Percentiles rank a stretch among this genome's conserved stretches.
Conservation (phyloP, 2,888 invertebrate species). For the Drosophila pseudotalamancana region DNA sequence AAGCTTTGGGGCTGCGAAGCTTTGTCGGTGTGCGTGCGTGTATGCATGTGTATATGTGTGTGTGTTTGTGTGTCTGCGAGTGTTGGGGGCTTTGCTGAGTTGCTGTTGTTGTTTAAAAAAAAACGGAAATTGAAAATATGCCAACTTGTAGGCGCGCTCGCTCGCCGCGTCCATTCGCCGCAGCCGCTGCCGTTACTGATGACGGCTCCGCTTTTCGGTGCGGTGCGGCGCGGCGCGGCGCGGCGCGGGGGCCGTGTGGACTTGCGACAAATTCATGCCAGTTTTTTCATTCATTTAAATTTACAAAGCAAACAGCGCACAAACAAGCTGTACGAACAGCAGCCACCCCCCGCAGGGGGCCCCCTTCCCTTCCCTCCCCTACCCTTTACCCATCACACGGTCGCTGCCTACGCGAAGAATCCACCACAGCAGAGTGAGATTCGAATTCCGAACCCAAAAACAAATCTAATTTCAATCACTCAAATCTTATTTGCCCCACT, state of each 20-base stretch:
- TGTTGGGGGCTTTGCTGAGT: conserved; percentile 48
- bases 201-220: conserved; percentile 25
- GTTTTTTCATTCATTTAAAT: conserved; percentile 82
- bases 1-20: conserved; percentile 66
- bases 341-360: conserved; percentile 42
- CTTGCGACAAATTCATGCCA: conserved; percentile 76
- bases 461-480: conserved; percentile 26
- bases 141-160: conserved; percentile 83
- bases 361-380: background rate
- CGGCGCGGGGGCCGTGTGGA: conserved; percentile 20
- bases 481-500: conserved; percentile 14
- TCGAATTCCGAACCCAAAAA: conserved; percentile 13
- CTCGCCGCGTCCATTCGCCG: conserved; percentile 32
- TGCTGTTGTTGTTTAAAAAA: conserved; percentile 52
- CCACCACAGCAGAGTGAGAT: conserved; percentile 15
- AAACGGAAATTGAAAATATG: conserved; percentile 84
- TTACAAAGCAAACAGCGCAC: conserved; percentile 69
- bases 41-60: conserved; percentile 20
- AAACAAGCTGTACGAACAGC: conserved; percentile 24
- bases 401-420: conserved; percentile 47
- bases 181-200: conserved; percentile 4
- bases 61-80: conserved; percentile 30
- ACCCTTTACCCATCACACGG: background rate
- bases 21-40: conserved; percentile 42
- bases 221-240: background rate